Base-by-base conservation (phyloP, 2,113 vertebrate species). In the Nycticryphes semicollaris region DNA sequence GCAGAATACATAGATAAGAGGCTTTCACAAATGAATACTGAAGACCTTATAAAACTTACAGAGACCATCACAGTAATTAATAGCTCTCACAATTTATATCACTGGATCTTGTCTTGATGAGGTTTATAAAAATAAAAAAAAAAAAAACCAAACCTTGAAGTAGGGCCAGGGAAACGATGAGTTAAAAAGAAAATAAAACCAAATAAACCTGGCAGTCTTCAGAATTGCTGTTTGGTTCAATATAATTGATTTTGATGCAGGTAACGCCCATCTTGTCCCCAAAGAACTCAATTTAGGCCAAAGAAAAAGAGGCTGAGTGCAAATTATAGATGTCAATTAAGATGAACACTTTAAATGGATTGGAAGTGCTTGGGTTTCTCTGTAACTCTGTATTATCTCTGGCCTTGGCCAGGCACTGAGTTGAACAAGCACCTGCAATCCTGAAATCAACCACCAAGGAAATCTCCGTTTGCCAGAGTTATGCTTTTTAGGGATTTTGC, bases 21-120 rank as follows among this genome's bases (percentile, higher is more conserved):
- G 27, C 92, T 94, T 92, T 94, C 81, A 75, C 60, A 76, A 84
- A 77, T 5, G 11, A 74, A 56, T 22, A 31, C 15, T 67, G 17
- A 79, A 90, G 68, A 51, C 70, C 43, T 87, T 80, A 5, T 47
- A 57, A 83, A 94, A 78, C 83, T 91, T 85, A 47, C 53, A 27
- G 83, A 69, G 79, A 45, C 50, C 45, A 69, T 79, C 84, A 9
- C 6, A 25, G 53, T 89, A 94, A 96, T 93, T 92, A 92, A 97
- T 85, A 86, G 66, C 62, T 43, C 54, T 74, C 28, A 4, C 50
- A 74, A 43, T 94, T 94, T 75, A 56, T 60, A 21, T 79, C 48
- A 3, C 51, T 70, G 57, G 31, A 39, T 53, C 78, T 85, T 43
- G 19, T 56, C 94, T 73, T 22, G 67, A 86, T 72, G 59, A 81